Evolutionary conservation across 2,113 vertebrate species (phyloP).

Genomic region (Oncorhynchus mykiss): DNA sequence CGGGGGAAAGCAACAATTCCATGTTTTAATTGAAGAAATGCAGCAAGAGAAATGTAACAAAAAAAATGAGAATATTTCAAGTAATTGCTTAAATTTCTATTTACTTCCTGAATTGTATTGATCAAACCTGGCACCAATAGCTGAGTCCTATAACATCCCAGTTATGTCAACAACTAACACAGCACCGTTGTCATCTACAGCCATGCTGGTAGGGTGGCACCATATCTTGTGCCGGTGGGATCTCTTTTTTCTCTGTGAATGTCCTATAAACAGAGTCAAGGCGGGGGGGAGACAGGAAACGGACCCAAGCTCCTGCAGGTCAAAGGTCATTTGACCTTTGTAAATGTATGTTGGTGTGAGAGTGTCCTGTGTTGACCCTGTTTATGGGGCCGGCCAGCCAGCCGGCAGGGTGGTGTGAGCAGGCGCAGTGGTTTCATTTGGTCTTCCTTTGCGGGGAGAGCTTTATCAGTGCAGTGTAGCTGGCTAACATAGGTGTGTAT

Average conservation of each 20-base stretch:
- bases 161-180: too few relatives aligned
- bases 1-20: too few relatives aligned
- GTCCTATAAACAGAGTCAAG: constrained; percentile 38
- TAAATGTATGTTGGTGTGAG: constrained; percentile 25
- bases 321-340: constrained; percentile 23
- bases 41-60: too few relatives aligned
- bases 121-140: too few relatives aligned
- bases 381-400: constrained; percentile 22
- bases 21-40: too few relatives aligned
- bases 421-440: too few relatives aligned
- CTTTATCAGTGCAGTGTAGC: constrained; percentile 38
- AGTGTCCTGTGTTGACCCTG: constrained; percentile 28
- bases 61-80: too few relatives aligned
- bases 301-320: constrained; percentile 15
- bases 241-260: constrained; percentile 37
- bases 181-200: background rate
- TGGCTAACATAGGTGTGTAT: constrained; percentile 32
- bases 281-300: constrained; percentile 16
- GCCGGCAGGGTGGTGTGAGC: too few relatives aligned
- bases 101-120: too few relatives aligned
- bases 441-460: constrained; percentile 1
- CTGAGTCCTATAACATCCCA: too few relatives aligned
- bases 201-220: constrained; percentile 17
- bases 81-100: too few relatives aligned
- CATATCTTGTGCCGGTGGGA: constrained; percentile 17